These are phyloP conservation scores for Mesitornis unicolor DNA, from an alignment of 2,113 vertebrate species.

Conservation along the genomic window DNA sequence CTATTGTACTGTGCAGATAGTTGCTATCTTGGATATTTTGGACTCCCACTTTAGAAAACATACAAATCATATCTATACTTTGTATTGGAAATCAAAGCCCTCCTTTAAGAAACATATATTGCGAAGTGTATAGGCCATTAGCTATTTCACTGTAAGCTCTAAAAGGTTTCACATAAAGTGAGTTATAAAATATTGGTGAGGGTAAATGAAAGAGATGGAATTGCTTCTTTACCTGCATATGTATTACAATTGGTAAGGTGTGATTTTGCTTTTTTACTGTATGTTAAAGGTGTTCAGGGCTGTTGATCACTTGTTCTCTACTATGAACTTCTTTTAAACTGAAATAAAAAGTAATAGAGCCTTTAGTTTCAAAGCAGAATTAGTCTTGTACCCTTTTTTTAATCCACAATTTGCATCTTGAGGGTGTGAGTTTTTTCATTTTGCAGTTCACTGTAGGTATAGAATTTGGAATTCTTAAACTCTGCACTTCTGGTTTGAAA, in stretches of 20 bases:
- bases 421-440: not conserved
- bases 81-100: not conserved
- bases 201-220: not conserved
- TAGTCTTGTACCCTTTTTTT: not conserved
- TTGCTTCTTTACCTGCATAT: not conserved
- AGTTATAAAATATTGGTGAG: not conserved
- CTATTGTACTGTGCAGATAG: not conserved
- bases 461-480: not conserved
- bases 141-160: not conserved
- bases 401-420: not conserved
- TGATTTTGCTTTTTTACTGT: not conserved
- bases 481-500: not conserved
- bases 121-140: not conserved
- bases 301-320: not conserved
- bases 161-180: not conserved
- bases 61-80: not conserved
- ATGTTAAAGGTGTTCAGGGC: not conserved
- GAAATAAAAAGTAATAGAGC: not conserved
- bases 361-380: not conserved
- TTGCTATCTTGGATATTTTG: not conserved
- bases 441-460: not conserved
- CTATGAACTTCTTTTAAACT: not conserved
- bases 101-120: not conserved
- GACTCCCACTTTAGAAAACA: not conserved
- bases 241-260: not conserved